Evolutionary conservation across 2,113 vertebrate species (phyloP).

Genomic region (Elgaria multicarinata): DNA sequence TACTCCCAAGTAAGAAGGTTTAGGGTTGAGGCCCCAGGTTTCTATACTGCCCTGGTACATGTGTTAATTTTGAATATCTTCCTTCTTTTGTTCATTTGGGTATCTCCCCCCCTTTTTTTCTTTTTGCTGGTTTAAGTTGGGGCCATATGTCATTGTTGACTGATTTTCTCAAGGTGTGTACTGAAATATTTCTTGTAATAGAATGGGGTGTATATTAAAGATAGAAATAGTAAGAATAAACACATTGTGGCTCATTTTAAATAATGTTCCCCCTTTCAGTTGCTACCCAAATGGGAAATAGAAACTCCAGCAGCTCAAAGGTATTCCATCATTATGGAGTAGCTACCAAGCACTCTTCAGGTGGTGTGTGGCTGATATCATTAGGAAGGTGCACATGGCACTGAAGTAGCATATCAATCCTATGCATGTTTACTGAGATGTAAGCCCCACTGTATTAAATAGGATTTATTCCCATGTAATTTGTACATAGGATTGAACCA

Average conservation of each 20-base stretch:
- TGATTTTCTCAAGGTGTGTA: not conserved
- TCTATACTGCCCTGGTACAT: not conserved
- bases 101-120: not conserved
- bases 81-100: not conserved
- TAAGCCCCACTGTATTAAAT: not conserved
- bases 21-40: not conserved
- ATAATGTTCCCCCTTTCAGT: not conserved
- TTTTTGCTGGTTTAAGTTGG: not conserved
- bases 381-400: not conserved
- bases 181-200: not conserved
- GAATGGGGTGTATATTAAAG: not conserved
- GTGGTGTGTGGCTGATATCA: not conserved
- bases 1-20: not conserved
- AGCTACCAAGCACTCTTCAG: not conserved
- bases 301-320: not conserved
- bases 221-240: not conserved
- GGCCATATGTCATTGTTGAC: not conserved
- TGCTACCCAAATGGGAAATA: not conserved
- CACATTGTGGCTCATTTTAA: not conserved
- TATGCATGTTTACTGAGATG: not conserved
- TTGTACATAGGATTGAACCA: not conserved
- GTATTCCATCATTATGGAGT: not conserved
- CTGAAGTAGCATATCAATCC: not conserved
- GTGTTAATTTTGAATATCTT: not conserved
- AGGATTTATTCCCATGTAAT: not conserved